Evolutionary conservation across 2,888 invertebrate genomes (phyloP).

Genomic region (Globia sparganii): DNA sequence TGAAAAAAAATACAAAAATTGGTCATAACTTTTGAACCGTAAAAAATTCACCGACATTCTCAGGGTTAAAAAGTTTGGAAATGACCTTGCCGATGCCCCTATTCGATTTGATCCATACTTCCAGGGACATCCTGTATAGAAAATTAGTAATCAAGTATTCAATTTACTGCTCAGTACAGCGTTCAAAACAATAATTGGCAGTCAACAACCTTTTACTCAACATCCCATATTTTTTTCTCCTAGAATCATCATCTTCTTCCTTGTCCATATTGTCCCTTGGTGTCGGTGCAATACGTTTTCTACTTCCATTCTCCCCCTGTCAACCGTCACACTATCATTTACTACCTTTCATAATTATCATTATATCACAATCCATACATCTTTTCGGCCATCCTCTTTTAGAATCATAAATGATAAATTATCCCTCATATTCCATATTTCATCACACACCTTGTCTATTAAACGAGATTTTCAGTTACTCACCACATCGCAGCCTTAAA

Average conservation of each 20-base stretch:
- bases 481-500: conserved; percentile 29
- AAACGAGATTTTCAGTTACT: conserved; percentile 56
- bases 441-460: conserved; percentile 34
- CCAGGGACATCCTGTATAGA: no score
- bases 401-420: neutral
- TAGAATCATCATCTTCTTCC: neutral
- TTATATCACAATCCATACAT: neutral
- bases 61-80: no score
- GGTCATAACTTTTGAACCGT: no score
- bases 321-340: neutral
- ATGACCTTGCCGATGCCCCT: no score
- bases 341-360: neutral
- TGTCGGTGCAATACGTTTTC: neutral
- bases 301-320: neutral
- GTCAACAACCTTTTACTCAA: neutral
- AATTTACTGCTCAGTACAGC: neutral
- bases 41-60: no score
- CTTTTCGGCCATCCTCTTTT: neutral
- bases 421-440: conserved; percentile 37
- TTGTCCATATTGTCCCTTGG: neutral
- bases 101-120: no score
- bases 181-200: neutral
- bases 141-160: neutral
- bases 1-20: no score
- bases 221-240: neutral